A percentile compares a stretch with the other conserved stretches of the same genome.
Evolutionary conservation across 2,888 invertebrate genomes (phyloP).

Genomic region (Agrypnus murinus): DNA sequence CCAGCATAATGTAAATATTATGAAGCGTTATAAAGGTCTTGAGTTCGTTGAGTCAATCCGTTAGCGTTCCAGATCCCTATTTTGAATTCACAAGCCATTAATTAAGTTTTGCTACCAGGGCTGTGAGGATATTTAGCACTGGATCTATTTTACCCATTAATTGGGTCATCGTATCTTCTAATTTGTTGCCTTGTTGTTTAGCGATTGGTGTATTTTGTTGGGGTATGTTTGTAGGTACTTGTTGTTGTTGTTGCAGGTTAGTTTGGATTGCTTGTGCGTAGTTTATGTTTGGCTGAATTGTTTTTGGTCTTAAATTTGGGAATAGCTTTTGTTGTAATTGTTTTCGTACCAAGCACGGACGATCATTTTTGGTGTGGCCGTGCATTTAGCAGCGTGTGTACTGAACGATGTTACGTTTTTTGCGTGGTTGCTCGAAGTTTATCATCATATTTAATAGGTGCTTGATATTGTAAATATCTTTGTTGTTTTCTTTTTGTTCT

Average conservation of each 20-base stretch:
- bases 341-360: not conserved
- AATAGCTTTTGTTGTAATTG: constrained; percentile 1
- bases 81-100: constrained; percentile 1
- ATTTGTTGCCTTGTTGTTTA: not conserved
- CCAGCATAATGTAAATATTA: not conserved
- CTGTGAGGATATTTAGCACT: constrained; percentile 13
- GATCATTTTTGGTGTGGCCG: constrained; percentile 15
- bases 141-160: constrained; percentile 8
- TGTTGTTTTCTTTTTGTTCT: constrained; percentile 8
- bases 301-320: not conserved
- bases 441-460: not conserved
- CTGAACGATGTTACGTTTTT: not conserved
- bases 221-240: not conserved
- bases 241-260: not conserved
- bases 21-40: not conserved
- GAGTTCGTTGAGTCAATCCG: not conserved
- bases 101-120: constrained; percentile 14
- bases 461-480: constrained; percentile 6
- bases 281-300: not conserved
- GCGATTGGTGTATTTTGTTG: not conserved
- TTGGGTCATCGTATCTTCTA: not conserved
- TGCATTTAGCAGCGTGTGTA: not conserved
- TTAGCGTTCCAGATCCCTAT: not conserved
- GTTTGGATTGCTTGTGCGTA: not conserved
- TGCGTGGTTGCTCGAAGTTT: not conserved